A percentile compares a stretch with the other conserved stretches of the same genome.
Conservation (phyloP, 2,888 invertebrate species). For the Athalia circularis region DNA sequence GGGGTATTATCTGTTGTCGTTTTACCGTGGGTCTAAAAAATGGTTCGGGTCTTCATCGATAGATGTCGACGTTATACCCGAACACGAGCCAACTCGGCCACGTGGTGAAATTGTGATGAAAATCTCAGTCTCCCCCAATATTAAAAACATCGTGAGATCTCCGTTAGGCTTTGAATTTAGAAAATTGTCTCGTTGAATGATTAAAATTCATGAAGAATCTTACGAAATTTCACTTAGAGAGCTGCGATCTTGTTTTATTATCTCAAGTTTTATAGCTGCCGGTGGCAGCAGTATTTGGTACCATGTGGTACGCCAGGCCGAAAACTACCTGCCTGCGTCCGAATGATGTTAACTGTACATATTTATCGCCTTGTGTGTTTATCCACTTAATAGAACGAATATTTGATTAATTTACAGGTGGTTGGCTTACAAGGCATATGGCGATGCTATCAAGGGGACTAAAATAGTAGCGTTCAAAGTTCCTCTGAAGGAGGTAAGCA, state of each 20-base stretch:
- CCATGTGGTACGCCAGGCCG: neutral
- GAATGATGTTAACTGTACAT: neutral
- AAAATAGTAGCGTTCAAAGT: constrained; percentile 86
- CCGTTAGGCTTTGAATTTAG: neutral
- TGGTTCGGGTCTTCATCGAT: neutral
- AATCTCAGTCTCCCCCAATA: neutral
- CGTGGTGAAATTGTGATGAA: neutral
- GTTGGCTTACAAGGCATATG: constrained; percentile 79
- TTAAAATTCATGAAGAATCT: neutral
- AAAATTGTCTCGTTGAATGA: neutral
- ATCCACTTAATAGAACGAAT: constrained; percentile 10
- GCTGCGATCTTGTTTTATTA: neutral
- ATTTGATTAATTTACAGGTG: constrained; percentile 76
- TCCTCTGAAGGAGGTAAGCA: constrained; percentile 78
- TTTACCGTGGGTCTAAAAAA: neutral
- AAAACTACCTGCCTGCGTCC: too few species aligned
- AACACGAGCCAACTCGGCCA: constrained; percentile 15
- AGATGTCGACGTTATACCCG: constrained; percentile 14
- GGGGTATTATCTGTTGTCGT: too few species aligned
- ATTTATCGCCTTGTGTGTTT: constrained; percentile 12
- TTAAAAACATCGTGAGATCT: neutral
- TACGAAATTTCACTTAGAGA: neutral
- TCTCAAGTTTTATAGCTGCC: too few species aligned
- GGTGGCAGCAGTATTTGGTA: too few species aligned
- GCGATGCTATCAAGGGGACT: constrained; percentile 81